Conservation (phyloP, 2,113 vertebrate species). For the Salvator merianae region DNA sequence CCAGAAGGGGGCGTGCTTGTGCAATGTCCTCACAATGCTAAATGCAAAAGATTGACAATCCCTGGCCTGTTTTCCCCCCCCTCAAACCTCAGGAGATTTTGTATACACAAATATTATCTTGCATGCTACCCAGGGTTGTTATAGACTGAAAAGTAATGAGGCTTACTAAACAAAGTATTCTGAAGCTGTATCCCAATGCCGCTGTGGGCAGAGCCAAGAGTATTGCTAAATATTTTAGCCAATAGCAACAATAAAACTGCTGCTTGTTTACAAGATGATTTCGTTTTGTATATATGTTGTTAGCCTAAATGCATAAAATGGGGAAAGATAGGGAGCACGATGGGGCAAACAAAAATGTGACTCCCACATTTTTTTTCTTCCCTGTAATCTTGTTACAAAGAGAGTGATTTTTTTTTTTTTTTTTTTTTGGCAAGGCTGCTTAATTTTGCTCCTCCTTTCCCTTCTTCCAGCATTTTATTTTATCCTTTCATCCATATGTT, state of each 20-base stretch:
- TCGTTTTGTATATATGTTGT: background rate
- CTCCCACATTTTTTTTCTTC: background rate
- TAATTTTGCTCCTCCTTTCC: background rate
- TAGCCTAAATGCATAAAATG: background rate
- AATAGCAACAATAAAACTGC: background rate
- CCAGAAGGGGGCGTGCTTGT: too few relatives aligned
- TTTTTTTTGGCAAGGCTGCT: background rate
- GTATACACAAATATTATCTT: background rate
- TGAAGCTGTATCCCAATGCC: background rate
- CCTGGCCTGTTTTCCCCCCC: constrained; percentile 10
- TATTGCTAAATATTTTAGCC: background rate
- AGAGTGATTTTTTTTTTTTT: background rate
- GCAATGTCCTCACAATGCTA: too few relatives aligned
- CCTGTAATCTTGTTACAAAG: background rate
- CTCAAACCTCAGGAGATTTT: constrained; percentile 1
- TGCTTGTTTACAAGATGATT: background rate
- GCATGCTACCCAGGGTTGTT: background rate
- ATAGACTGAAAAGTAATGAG: background rate
- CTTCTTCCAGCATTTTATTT: background rate
- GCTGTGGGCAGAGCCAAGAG: background rate
- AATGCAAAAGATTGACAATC: too few relatives aligned
- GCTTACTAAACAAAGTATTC: background rate
- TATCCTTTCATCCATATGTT: background rate
- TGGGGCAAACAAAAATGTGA: constrained; percentile 17
- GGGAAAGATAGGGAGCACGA: background rate